phyloP scores from a whole-genome alignment of 1,140 invertebrate genomes.

The Sinella curviseta region DNA sequence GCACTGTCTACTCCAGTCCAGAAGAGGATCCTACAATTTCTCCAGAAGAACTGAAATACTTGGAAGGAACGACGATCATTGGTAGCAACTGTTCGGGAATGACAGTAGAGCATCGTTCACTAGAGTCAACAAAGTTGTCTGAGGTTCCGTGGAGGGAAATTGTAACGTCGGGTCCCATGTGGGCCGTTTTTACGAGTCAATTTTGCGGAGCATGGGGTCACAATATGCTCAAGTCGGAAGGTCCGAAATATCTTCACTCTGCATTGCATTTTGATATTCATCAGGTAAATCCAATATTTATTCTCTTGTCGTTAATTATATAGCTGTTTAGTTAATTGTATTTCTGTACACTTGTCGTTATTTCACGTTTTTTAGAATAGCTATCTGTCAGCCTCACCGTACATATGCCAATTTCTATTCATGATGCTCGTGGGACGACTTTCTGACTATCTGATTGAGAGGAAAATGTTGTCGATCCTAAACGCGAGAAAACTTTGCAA shows the following conservation, averaged over 20 bases:
- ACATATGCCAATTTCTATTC: neutral
- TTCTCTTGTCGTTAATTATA: too few species aligned
- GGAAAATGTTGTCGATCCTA: neutral
- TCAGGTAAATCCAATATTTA: too few species aligned
- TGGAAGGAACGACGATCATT: slow-evolving; percentile 59
- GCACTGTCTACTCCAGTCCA: slow-evolving; percentile 80
- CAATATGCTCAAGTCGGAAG: slow-evolving; percentile 2
- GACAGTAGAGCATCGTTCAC: too few species aligned
- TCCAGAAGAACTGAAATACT: slow-evolving; percentile 71
- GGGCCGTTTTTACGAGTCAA: slow-evolving; percentile 75
- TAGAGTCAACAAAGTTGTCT: too few species aligned
- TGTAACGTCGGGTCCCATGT: slow-evolving; percentile 77
- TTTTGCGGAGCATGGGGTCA: slow-evolving; percentile 9
- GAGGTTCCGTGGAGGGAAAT: slow-evolving; percentile 72
- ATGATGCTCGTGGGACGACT: neutral
- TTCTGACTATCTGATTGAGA: neutral
- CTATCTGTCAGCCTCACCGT: neutral
- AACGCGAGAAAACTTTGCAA: neutral
- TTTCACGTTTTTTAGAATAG: slow-evolving; percentile 9
- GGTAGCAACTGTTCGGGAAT: too few species aligned
- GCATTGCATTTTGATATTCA: slow-evolving; percentile 3
- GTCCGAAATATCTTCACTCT: slow-evolving; percentile 18
- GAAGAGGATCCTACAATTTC: slow-evolving; percentile 81
- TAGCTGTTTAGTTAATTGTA: neutral
- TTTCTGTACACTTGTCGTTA: too few species aligned